Percentiles rank a stretch among this genome's conserved stretches.
Conservation (phyloP, 2,888 invertebrate genomes). For the Salpingus planirostris region DNA sequence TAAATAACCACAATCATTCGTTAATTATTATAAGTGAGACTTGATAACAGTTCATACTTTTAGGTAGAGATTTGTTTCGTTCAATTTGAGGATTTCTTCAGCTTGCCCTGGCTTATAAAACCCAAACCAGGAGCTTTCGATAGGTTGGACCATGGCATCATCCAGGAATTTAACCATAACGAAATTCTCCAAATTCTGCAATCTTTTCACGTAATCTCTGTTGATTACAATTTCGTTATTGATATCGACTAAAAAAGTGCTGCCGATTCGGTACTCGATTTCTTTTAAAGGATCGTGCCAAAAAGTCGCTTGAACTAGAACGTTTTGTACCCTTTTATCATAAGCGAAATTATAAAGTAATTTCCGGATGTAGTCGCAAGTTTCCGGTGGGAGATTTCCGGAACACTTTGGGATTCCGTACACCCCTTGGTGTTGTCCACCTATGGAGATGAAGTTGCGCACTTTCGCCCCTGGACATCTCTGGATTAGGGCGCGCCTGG, state of each 20-base stretch:
- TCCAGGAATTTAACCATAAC: conserved; percentile 84
- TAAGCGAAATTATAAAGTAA: conserved; percentile 64
- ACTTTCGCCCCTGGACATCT: conserved; percentile 79
- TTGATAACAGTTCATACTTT: too few relatives aligned
- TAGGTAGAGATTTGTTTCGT: conserved; percentile 64
- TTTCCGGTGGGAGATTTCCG: conserved; percentile 52
- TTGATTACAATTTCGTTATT: conserved; percentile 77
- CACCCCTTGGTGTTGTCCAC: conserved; percentile 96
- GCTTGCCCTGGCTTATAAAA: conserved; percentile 85
- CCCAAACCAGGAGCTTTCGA: conserved; percentile 92
- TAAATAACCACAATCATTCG: neutral
- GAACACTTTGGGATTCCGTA: conserved; percentile 90
- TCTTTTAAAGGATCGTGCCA: conserved; percentile 97
- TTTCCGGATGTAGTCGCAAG: conserved; percentile 75
- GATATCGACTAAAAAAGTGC: conserved; percentile 87
- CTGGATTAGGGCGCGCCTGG: conserved; percentile 57
- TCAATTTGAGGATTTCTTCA: conserved; percentile 54
- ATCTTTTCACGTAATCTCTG: conserved; percentile 64
- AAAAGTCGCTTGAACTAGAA: conserved; percentile 88
- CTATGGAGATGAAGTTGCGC: conserved; percentile 79
- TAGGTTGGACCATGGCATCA: conserved; percentile 89
- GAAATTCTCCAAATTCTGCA: conserved; percentile 69
- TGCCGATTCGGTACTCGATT: conserved; percentile 61
- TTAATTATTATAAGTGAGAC: neutral
- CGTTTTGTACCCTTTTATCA: conserved; percentile 65